Conservation (phyloP, 1,140 invertebrate species). For the Chrysomallon squamiferum region DNA sequence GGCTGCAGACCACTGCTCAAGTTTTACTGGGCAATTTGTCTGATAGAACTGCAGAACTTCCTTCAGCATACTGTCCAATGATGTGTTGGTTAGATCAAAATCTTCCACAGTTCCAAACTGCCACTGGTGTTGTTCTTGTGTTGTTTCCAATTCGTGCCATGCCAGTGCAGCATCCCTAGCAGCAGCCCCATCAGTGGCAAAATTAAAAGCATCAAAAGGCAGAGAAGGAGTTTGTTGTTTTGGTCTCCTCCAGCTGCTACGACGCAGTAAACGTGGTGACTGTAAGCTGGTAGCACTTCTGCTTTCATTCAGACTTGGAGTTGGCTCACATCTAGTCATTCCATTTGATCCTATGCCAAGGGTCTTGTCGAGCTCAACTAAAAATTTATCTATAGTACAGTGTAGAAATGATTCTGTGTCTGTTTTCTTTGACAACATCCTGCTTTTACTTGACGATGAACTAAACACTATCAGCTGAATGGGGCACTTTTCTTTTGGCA, state of each 20-base stretch:
- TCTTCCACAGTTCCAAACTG: not conserved
- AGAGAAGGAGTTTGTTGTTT: slow-evolving; percentile 5
- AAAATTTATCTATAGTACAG: slow-evolving; percentile 3
- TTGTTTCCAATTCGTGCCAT: slow-evolving; percentile 15
- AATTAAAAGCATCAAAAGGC: not conserved
- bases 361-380: slow-evolving; percentile 4
- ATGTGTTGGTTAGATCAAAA: slow-evolving; percentile 7
- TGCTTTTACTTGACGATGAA: not conserved
- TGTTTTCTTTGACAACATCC: not conserved
- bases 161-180: not conserved
- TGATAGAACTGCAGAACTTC: slow-evolving; percentile 35
- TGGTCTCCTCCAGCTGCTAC: slow-evolving; percentile 7
- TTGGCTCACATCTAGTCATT: not conserved
- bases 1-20: slow-evolving; percentile 28
- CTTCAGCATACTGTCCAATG: slow-evolving; percentile 13
- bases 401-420: not conserved
- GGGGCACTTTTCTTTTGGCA: not conserved
- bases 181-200: not conserved
- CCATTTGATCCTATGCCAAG: not conserved
- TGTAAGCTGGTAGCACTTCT: not conserved
- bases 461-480: not conserved
- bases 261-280: slow-evolving; percentile 11
- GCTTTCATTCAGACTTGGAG: not conserved
- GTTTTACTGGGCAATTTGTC: slow-evolving; percentile 27
- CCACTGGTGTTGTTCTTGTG: slow-evolving; percentile 11